A percentile compares a stretch with the other conserved stretches of the same genome.
Conservation (phyloP, 2,113 vertebrate genomes). For the Vimba vimba region DNA sequence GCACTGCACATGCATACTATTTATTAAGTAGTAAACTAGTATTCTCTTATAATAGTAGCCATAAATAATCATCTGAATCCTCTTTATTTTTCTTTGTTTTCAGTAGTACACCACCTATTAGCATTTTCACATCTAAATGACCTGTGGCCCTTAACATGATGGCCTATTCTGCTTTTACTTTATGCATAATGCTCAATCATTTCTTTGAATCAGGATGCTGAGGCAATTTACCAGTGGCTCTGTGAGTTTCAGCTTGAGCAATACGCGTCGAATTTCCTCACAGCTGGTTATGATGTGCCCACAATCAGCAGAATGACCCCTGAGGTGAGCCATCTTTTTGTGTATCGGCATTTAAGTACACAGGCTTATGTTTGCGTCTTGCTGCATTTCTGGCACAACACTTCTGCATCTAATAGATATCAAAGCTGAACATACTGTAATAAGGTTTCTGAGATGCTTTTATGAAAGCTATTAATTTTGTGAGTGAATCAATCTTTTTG, state of each 20-base stretch:
- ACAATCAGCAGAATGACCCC: slow-evolving; percentile 99
- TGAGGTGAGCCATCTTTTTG: slow-evolving; percentile 77
- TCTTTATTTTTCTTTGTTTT: background rate
- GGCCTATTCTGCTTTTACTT: background rate
- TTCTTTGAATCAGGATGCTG: slow-evolving; percentile 80
- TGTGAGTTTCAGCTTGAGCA: slow-evolving; percentile 93
- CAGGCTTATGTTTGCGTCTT: background rate
- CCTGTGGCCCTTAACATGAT: background rate
- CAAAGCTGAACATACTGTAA: background rate
- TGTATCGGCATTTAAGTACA: background rate
- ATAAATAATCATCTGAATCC: background rate
- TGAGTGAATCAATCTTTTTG: background rate
- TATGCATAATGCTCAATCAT: background rate
- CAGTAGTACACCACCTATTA: too few species aligned
- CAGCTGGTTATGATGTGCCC: slow-evolving; percentile 89
- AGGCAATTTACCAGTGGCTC: slow-evolving; percentile 95
- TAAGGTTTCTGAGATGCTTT: background rate
- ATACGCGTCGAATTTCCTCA: slow-evolving; percentile 89
- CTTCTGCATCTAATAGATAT: background rate
- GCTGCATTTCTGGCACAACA: background rate
- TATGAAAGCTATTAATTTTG: background rate
- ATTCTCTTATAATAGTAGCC: background rate
- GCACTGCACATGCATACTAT: background rate
- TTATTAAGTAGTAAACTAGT: background rate
- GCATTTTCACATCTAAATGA: background rate